Evolutionary conservation across 2,888 invertebrate genomes (phyloP).

Genomic region (Tenodera sinensis): DNA sequence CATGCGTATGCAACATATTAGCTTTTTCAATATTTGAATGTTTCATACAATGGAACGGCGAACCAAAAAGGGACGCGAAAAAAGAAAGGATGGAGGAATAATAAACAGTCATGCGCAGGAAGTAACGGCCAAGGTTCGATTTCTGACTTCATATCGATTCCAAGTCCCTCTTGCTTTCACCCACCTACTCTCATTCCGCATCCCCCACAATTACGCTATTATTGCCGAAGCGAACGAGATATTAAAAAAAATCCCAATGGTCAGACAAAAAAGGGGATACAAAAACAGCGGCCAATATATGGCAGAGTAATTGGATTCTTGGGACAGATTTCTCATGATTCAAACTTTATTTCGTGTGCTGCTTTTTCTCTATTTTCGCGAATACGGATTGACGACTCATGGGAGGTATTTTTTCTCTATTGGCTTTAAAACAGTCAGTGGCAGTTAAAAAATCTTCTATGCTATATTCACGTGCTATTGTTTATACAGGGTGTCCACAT

Average conservation of each 20-base stretch:
- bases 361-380: background rate
- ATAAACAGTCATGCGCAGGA: background rate
- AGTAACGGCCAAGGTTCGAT: background rate
- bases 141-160: background rate
- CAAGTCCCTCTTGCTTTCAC: background rate
- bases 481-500: too few relatives aligned
- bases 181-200: background rate
- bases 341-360: background rate
- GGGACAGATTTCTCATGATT: background rate
- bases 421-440: too few relatives aligned
- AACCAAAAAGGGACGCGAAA: background rate
- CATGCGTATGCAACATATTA: too few relatives aligned
- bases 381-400: background rate
- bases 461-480: too few relatives aligned
- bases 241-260: background rate
- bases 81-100: background rate
- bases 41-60: background rate
- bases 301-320: background rate
- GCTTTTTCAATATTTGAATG: too few relatives aligned
- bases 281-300: background rate
- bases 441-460: too few relatives aligned
- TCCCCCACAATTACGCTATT: background rate
- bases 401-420: too few relatives aligned
- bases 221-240: background rate
- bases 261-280: background rate